phyloP scores from a whole-genome alignment of 2,888 invertebrate species.

The Ferrisia virgata region DNA sequence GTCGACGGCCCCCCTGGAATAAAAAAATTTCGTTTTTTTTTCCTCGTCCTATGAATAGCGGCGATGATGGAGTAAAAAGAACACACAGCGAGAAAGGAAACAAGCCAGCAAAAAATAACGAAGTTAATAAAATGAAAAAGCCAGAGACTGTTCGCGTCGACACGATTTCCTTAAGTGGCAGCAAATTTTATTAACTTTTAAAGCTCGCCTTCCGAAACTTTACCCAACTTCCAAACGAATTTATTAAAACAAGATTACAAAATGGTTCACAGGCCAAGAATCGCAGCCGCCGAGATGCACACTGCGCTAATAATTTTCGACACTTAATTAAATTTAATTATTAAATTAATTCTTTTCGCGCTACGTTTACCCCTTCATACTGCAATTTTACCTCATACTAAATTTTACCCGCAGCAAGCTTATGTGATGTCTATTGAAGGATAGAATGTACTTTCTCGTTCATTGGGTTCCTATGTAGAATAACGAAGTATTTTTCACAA shows the following conservation, averaged over 20 bases:
- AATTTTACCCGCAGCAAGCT: no score
- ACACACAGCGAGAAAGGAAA: not conserved
- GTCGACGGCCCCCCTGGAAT: not conserved
- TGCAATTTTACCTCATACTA: not conserved
- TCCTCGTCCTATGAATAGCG: not conserved
- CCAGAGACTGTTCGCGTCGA: conserved; percentile 28
- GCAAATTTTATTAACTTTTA: conserved; percentile 32
- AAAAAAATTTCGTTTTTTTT: not conserved
- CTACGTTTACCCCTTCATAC: not conserved
- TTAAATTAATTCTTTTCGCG: conserved; percentile 16
- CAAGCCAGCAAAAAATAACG: conserved; percentile 21
- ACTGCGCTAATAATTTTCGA: conserved; percentile 27
- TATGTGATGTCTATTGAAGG: no score
- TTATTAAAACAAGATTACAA: conserved; percentile 28
- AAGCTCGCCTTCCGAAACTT: conserved; percentile 24
- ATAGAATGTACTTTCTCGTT: no score
- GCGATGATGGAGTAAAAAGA: not conserved
- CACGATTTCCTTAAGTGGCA: conserved; percentile 32
- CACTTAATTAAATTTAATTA: conserved; percentile 31
- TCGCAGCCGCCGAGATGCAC: not conserved
- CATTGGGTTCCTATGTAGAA: no score
- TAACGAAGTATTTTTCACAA: no score
- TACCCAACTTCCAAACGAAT: conserved; percentile 8
- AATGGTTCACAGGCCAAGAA: not conserved
- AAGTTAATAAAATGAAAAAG: conserved; percentile 31